phyloP scores from a whole-genome alignment of 2,888 invertebrate species.

The Drosophila prostipennis region DNA sequence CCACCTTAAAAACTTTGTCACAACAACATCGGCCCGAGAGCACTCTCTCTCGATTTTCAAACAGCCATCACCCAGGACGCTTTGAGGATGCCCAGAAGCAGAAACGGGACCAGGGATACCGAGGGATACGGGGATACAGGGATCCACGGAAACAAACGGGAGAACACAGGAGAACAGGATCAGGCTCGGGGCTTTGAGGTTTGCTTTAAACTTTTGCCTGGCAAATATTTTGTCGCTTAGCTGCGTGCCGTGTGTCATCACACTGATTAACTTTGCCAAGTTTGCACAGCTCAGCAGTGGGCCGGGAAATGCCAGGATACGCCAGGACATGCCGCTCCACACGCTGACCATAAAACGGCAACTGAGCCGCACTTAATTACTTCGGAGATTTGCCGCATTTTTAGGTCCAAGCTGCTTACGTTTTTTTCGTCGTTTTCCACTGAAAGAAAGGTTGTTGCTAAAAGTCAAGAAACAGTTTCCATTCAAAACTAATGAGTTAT shows the following conservation, averaged over 20 bases:
- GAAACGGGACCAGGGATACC: constrained; percentile 1
- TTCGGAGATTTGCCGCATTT: constrained; percentile 56
- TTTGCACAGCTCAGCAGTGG: constrained; percentile 55
- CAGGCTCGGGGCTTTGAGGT: constrained; percentile 33
- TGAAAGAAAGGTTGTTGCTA: too few species aligned
- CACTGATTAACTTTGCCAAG: constrained; percentile 72
- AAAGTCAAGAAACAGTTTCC: too few species aligned
- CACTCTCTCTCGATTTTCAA: constrained; percentile 66
- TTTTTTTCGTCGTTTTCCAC: background rate
- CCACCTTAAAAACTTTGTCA: constrained; percentile 67
- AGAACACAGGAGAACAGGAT: constrained; percentile 16
- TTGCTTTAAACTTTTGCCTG: constrained; percentile 55
- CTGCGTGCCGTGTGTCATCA: constrained; percentile 76
- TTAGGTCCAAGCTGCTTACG: constrained; percentile 23
- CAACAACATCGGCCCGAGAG: constrained; percentile 46
- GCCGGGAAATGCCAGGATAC: constrained; percentile 5
- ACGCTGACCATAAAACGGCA: constrained; percentile 24
- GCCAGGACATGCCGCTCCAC: constrained; percentile 7
- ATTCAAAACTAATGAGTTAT: too few species aligned
- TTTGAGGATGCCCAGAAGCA: constrained; percentile 62
- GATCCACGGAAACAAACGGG: constrained; percentile 5
- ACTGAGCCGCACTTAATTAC: constrained; percentile 68
- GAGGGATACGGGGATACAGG: background rate
- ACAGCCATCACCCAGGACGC: too few species aligned
- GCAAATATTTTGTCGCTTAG: constrained; percentile 78